Evolutionary conservation across 2,113 vertebrate genomes (phyloP).

Genomic region (Mungos mungo): DNA sequence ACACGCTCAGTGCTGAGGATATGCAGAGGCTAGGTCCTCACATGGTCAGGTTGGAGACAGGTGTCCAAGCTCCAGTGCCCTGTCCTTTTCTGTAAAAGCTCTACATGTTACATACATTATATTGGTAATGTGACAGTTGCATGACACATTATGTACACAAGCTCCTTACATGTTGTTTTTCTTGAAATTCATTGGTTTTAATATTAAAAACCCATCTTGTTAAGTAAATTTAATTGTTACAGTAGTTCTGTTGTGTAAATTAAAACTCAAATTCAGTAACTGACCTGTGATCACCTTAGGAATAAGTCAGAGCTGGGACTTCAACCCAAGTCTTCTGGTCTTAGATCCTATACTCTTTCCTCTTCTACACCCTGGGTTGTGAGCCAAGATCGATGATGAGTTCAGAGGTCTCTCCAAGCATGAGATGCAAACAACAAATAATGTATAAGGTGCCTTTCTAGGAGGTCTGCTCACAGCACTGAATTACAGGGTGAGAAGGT

Average conservation of each 20-base stretch:
- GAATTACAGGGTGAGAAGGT: neutral
- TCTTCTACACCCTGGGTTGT: neutral
- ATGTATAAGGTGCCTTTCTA: neutral
- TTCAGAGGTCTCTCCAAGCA: neutral
- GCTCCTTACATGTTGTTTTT: neutral
- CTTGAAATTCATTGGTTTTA: neutral
- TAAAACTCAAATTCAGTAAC: neutral
- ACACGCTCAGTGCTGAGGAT: neutral
- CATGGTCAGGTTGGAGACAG: fast-evolving
- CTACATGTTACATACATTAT: neutral
- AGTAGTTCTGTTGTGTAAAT: neutral
- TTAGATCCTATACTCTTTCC: neutral
- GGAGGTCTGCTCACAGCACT: neutral
- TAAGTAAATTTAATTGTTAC: neutral
- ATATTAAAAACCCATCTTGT: neutral
- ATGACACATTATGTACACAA: neutral
- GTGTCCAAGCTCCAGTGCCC: neutral
- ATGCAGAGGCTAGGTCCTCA: neutral
- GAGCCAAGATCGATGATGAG: neutral
- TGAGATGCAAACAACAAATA: neutral
- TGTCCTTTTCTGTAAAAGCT: neutral
- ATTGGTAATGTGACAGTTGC: neutral
- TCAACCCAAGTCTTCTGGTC: neutral
- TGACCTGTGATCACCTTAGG: neutral
- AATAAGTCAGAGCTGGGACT: neutral